These are phyloP conservation scores for Salvelinus namaycush DNA, from an alignment of 2,113 vertebrate species.

Conservation along the genomic window DNA sequence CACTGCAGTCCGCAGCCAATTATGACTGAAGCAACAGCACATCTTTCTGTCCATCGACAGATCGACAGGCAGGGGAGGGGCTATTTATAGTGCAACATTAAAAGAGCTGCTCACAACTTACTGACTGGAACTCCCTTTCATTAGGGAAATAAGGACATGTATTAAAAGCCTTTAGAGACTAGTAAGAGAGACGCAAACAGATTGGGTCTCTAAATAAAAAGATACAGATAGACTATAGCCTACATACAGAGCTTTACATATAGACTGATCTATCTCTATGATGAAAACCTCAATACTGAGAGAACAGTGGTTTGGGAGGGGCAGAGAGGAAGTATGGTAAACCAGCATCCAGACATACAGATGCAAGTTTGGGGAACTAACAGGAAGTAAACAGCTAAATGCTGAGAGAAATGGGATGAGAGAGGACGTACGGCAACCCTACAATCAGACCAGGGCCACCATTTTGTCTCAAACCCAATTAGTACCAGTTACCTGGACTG, in stretches of 20 bases:
- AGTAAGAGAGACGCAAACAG: slow-evolving; percentile 44
- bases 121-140: slow-evolving; percentile 67
- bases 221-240: too few relatives aligned
- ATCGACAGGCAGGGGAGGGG: slow-evolving; percentile 41
- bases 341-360: too few relatives aligned
- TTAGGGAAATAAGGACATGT: slow-evolving; percentile 65
- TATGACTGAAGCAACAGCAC: slow-evolving; percentile 36
- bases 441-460: neutral
- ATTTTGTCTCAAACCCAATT: too few relatives aligned
- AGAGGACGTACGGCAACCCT: neutral
- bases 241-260: too few relatives aligned
- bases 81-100: slow-evolving; percentile 69
- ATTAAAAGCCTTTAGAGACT: slow-evolving; percentile 51
- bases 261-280: too few relatives aligned
- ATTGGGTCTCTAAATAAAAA: slow-evolving; percentile 53
- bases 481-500: slow-evolving; percentile 28
- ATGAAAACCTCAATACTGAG: too few relatives aligned
- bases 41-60: slow-evolving; percentile 14
- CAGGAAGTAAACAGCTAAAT: too few relatives aligned
- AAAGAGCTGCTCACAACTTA: slow-evolving; percentile 62
- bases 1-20: slow-evolving; percentile 41
- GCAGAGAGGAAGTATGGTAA: too few relatives aligned
- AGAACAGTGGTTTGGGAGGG: too few relatives aligned
- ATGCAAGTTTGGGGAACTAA: too few relatives aligned
- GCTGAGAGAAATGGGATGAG: neutral